Evolutionary conservation across 2,797 vertebrate species (phyloP), one percentile per base, ranked within the genome.

Genomic region (Ctenosaura bakeri): DNA sequence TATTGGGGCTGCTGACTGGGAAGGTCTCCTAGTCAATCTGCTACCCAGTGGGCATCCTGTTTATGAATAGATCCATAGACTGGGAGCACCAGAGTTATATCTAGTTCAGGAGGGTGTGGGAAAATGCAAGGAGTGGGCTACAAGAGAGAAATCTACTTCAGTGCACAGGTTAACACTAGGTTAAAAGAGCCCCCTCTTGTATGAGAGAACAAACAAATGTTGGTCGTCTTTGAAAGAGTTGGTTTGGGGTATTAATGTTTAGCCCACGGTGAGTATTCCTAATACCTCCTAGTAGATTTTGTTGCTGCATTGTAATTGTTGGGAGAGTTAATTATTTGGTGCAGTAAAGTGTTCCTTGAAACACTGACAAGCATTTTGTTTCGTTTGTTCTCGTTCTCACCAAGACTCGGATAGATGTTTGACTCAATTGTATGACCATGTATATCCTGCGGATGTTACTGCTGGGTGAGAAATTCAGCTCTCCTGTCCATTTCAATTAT

Each of bases 341-440:
- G 85, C 92, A 96, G 95, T 96, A 96, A 96, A 96, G 42, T 5
- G 83, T 83, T 56, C 81, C 92, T 80, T 69, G 16, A 56, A 78
- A 77, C 89, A 18, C 89, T 62, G 88, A 32, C 88, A 91, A 76
- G 8, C 0, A 62, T 91, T 76, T 42, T 87, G 0, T 35, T 50
- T n/a, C 1, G 0, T 73, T 9, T 76, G 29, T 0, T 0, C 13
- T 69, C 3, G 0, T 4, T 66, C 32, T 1, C 6, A 54, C 24
- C 50, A 16, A 4, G 32, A 10, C 29, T 62, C 69, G 50, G 50
- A 52, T 52, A 6, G 50, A 6, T 52, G 50, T 52, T 52, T 52
- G 9, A 52, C 50, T 52, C 50, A 52, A 52, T 52, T 52, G 9
- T 52, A 52, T 52, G 50, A 52, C 50, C 9, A 52, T 52, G 9